Evolutionary conservation across 1,140 invertebrate genomes (phyloP).

Genomic region (Brachionus sp.): DNA sequence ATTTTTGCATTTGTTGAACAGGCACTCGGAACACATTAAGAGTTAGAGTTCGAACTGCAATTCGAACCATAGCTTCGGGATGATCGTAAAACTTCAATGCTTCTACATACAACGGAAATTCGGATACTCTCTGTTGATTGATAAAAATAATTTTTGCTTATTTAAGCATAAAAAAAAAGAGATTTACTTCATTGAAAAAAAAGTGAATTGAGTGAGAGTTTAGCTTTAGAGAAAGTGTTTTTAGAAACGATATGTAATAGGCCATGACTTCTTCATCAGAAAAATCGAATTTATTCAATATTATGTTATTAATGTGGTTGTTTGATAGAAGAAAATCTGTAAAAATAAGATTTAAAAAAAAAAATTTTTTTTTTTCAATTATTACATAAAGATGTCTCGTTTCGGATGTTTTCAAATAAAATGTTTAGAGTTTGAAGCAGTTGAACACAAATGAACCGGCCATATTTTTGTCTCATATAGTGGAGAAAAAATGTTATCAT

Average conservation of each 20-base stretch:
- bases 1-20: conserved; percentile 78
- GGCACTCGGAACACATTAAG: conserved; percentile 83
- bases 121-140: conserved; percentile 55
- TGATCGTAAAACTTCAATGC: conserved; percentile 99
- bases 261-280: conserved; percentile 98
- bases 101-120: conserved; percentile 97
- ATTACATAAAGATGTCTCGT: conserved; percentile 97
- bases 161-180: too few relatives aligned
- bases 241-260: conserved; percentile 98
- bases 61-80: conserved; percentile 95
- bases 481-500: conserved; percentile 96
- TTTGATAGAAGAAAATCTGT: conserved; percentile 79
- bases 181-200: conserved; percentile 94
- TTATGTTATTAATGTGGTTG: conserved; percentile 99
- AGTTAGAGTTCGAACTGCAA: conserved; percentile 92
- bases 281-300: conserved; percentile 98
- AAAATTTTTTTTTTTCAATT: conserved; percentile 50
- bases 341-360: neutral
- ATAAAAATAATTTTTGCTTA: neutral
- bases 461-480: conserved; percentile 95
- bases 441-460: conserved; percentile 94
- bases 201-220: conserved; percentile 98
- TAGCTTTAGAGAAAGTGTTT: conserved; percentile 95
- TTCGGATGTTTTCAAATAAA: conserved; percentile 96
- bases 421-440: conserved; percentile 96